Conservation (phyloP, 2,888 invertebrate species). For the Lamellibrachia satsuma region DNA sequence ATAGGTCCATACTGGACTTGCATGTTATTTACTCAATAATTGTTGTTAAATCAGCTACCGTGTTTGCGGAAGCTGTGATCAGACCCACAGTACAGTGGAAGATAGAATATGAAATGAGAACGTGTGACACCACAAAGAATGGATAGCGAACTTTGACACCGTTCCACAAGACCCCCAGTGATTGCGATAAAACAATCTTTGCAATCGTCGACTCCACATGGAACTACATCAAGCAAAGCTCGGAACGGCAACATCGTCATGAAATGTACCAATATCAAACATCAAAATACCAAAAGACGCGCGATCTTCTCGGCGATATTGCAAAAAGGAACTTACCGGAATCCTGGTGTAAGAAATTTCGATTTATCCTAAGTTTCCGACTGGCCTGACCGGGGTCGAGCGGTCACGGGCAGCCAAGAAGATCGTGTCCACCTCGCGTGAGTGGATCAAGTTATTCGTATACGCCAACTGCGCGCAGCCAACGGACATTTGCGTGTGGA, state of each 20-base stretch:
- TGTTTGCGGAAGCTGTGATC: neutral
- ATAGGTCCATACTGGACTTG: neutral
- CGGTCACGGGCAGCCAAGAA: neutral
- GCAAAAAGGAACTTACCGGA: neutral
- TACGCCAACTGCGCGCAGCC: neutral
- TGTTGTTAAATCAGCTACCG: neutral
- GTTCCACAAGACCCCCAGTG: neutral
- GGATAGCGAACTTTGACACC: neutral
- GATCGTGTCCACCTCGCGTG: neutral
- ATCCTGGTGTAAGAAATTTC: neutral
- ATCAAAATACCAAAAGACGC: neutral
- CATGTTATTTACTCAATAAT: neutral
- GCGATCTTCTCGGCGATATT: neutral
- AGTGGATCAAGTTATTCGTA: neutral
- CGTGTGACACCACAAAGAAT: neutral
- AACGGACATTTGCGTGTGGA: neutral
- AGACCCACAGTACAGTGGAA: neutral
- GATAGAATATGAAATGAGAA: neutral
- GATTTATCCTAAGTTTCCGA: neutral
- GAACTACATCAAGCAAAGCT: neutral
- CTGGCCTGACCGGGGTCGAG: neutral
- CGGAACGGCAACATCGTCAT: neutral
- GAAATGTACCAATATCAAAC: neutral
- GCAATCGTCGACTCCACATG: neutral
- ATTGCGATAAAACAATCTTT: neutral